A percentile compares a stretch with the other conserved stretches of the same genome.
These are phyloP conservation scores for Protobothrops flavoviridis DNA, from an alignment of 2,113 vertebrate genomes.

Conservation along the genomic window DNA sequence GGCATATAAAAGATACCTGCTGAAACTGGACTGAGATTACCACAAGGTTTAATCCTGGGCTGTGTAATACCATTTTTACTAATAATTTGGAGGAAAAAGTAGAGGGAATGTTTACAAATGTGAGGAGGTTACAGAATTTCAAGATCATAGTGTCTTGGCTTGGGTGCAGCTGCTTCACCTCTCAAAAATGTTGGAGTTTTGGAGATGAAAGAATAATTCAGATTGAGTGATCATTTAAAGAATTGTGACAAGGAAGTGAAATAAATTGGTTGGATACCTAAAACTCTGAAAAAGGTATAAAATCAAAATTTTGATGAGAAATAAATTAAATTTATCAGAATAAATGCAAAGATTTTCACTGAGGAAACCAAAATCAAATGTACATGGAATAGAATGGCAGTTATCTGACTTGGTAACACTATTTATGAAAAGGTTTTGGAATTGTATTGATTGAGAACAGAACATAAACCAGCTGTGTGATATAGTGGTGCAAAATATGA, in stretches of 20 bases:
- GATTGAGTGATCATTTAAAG: neutral
- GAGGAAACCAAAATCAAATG: neutral
- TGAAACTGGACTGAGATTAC: too few relatives aligned
- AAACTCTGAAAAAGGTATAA: neutral
- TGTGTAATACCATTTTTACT: too few relatives aligned
- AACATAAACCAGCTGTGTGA: neutral
- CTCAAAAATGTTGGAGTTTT: neutral
- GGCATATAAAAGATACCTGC: too few relatives aligned
- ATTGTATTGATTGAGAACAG: neutral
- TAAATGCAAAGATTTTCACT: neutral
- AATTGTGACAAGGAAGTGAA: neutral
- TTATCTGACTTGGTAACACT: neutral
- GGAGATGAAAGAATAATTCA: neutral
- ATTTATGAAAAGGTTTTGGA: neutral
- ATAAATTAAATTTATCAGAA: neutral
- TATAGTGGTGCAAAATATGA: neutral
- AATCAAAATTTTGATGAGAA: neutral
- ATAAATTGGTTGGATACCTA: neutral
- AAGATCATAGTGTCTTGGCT: neutral
- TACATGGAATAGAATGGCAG: neutral
- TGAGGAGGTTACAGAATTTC: neutral
- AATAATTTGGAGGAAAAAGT: too few relatives aligned
- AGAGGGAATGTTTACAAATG: too few relatives aligned
- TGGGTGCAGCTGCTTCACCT: neutral
- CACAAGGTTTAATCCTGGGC: too few relatives aligned